A percentile compares a stretch with the other conserved stretches of the same genome.
phyloP scores from a whole-genome alignment of 2,888 invertebrate genomes.

The Temnothorax rugatulus region DNA sequence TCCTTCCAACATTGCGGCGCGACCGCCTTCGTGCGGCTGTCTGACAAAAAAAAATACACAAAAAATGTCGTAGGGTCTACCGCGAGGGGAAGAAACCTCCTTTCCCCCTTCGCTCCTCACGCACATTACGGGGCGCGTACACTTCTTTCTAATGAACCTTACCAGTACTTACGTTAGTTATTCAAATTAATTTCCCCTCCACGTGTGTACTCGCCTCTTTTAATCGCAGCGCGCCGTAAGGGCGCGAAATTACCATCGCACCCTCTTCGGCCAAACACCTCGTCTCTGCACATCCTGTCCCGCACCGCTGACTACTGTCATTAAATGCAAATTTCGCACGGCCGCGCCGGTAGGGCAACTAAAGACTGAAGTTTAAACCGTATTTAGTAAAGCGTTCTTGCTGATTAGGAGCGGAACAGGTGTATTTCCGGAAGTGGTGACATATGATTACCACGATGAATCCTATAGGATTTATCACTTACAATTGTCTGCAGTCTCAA shows the following conservation, averaged over 20 bases:
- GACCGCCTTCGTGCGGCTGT: slow-evolving; percentile 35
- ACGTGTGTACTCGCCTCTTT: slow-evolving; percentile 21
- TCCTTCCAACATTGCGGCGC: not conserved
- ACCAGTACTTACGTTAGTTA: slow-evolving; percentile 15
- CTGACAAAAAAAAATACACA: slow-evolving; percentile 6
- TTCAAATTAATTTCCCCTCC: slow-evolving; percentile 35
- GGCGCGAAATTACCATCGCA: slow-evolving; percentile 48
- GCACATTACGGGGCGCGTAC: not conserved
- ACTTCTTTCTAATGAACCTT: not conserved
- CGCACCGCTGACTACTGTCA: slow-evolving; percentile 36
- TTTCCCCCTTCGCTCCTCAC: not conserved
- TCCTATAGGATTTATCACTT: not conserved
- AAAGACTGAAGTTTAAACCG: slow-evolving; percentile 37
- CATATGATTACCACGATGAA: slow-evolving; percentile 24
- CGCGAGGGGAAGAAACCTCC: not conserved
- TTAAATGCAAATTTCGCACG: slow-evolving; percentile 51
- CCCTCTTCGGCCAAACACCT: slow-evolving; percentile 44
- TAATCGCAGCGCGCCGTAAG: slow-evolving; percentile 11
- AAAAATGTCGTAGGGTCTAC: slow-evolving; percentile 10
- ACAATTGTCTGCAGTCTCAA: not conserved
- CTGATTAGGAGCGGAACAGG: slow-evolving; percentile 35
- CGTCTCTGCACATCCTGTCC: not conserved
- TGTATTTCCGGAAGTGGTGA: slow-evolving; percentile 32
- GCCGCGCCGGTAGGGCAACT: slow-evolving; percentile 22
- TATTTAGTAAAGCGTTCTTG: slow-evolving; percentile 45